Conservation (phyloP, 1,140 invertebrate genomes). For the Nomia melanderi region DNA sequence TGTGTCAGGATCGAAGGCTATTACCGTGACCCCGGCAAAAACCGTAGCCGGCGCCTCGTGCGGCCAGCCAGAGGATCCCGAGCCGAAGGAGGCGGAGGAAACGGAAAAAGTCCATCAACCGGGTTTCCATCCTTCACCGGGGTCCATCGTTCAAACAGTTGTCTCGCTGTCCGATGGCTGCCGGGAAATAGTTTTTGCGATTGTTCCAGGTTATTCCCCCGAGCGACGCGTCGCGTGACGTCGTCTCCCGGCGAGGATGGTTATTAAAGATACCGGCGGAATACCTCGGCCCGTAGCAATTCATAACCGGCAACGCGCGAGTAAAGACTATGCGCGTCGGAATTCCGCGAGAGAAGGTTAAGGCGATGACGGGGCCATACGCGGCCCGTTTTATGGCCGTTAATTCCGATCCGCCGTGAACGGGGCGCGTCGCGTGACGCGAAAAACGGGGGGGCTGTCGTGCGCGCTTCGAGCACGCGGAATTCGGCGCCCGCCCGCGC, state of each 20-base stretch:
- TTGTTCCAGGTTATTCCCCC: not conserved
- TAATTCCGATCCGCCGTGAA: conserved; percentile 18
- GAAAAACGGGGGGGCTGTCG: not conserved
- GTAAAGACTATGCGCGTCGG: conserved; percentile 1
- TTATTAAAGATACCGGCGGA: conserved; percentile 43
- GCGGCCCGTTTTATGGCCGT: conserved; percentile 21
- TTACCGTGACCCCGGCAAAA: conserved; percentile 36
- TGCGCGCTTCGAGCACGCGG: not conserved
- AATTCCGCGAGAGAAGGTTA: conserved; percentile 8
- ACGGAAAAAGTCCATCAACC: conserved; percentile 37
- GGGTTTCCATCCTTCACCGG: not conserved
- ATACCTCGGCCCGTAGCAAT: not conserved
- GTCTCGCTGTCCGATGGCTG: conserved; percentile 7
- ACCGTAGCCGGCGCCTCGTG: not conserved
- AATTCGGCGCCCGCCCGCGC: not conserved
- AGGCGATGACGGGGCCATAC: not conserved
- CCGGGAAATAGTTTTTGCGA: too few relatives aligned
- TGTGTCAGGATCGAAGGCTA: conserved; percentile 44
- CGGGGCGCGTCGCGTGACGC: not conserved
- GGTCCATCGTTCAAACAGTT: conserved; percentile 11
- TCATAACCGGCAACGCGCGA: conserved; percentile 13
- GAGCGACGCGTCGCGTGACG: conserved; percentile 2
- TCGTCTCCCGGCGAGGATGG: not conserved
- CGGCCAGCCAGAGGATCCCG: not conserved
- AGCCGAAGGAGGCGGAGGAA: conserved; percentile 1